Evolutionary conservation across 1,140 invertebrate species (phyloP).

Genomic region (Eumaeus atala): DNA sequence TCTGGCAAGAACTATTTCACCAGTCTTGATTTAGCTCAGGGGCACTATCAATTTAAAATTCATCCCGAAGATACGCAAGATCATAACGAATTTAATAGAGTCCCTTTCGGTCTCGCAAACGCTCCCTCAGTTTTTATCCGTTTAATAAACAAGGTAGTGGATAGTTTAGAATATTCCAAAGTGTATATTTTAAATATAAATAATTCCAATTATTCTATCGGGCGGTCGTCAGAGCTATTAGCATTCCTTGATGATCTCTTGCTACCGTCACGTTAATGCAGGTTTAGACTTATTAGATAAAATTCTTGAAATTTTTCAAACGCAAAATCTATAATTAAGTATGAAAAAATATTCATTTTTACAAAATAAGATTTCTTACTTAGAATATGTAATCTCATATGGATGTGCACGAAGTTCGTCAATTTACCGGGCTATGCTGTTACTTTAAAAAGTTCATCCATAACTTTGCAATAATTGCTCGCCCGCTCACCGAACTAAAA

Average conservation of each 20-base stretch:
- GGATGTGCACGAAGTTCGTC: background rate
- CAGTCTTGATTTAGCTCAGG: conserved; percentile 15
- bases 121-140: background rate
- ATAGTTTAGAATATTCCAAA: too few relatives aligned
- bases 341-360: conserved; percentile 20
- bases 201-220: too few relatives aligned
- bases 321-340: conserved; percentile 18
- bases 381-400: conserved; percentile 15
- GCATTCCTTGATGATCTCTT: too few relatives aligned
- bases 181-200: too few relatives aligned
- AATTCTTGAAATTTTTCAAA: conserved; percentile 1
- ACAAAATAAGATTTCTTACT: conserved; percentile 14
- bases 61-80: background rate
- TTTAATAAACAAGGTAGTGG: too few relatives aligned
- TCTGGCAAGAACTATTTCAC: conserved; percentile 14
- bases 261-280: too few relatives aligned
- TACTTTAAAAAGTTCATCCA: background rate
- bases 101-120: conserved; percentile 19
- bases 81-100: conserved; percentile 17
- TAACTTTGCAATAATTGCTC: background rate
- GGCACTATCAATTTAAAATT: conserved; percentile 11
- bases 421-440: background rate
- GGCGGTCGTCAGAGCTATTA: too few relatives aligned
- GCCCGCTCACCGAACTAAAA: background rate
- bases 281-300: too few relatives aligned